Base-by-base conservation (phyloP, 92 coral and sea anemone species). In the Porites rus region DNA sequence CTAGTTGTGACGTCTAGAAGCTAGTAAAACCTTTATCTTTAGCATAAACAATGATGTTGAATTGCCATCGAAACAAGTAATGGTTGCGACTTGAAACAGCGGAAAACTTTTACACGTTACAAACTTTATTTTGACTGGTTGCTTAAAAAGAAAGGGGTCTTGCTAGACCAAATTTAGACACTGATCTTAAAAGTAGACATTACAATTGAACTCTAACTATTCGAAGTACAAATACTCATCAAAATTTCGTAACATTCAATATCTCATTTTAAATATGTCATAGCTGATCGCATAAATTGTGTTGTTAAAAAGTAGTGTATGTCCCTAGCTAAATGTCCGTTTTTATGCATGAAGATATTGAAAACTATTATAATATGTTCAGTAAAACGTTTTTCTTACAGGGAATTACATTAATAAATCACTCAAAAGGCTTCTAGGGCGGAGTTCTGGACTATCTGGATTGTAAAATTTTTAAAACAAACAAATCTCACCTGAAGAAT, bases 401-500 rank as follows among this genome's bases (percentile, higher is more conserved):
- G 46, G 46, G 46, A 38, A 38, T 38, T 38, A 38, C 46, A 38
- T 38, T 38, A 3, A 38, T 3, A 38, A 38, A 38, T 4, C 6
- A 38, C 46, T 38, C 46, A 38, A 38, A 38, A 38, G 46, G 20
- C 14, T 58, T 7, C 80, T 62, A 63, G 56, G 0, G 16, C 13
- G 59, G 69, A 8, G 9, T 6, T 20, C n/a, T 51, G 46, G 43
- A 1, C 24, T 18, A 11, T 20, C 56, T 72, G 38, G 14, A 69
- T 24, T 11, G 31, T 28, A 18, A 46, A 10, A 5, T 3, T 50
- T n/a, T 16, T 1, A 51, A 63, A 72, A 80, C 84, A 79, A 4
- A 78, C 38, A 56, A 65, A 66, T 16, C 6, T 8, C 21, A 95
- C 98, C 98, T 95, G 78, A 95, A 85, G 78, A 90, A 95, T 56